Base-by-base conservation (phyloP, 2,113 vertebrate species). In the Procavia capensis region DNA sequence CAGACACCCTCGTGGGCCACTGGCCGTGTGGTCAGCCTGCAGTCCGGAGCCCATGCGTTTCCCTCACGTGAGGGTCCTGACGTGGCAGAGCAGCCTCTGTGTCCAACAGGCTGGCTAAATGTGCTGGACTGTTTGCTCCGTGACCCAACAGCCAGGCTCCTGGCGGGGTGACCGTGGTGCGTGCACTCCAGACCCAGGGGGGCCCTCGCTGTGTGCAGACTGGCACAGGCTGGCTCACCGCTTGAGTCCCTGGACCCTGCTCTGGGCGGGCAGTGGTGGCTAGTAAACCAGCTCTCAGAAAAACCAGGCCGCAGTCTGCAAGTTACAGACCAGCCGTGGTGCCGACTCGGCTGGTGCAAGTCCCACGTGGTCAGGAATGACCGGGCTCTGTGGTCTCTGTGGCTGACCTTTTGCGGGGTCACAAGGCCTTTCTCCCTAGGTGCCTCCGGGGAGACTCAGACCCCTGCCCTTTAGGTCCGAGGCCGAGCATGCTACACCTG, bases 1-100 rank as follows among this genome's bases (percentile, higher is more conserved):
- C 39, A 36, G 50, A 11, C 11, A 3, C 27, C 1, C 0, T 7
- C 25, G 3, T 5, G 9, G 34, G 84, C 31, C 22, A 8, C 41
- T 0, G 2, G 57, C 19, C 4, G 57, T 59, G 57, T 59, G 57
- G 57, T 59, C 57, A 59, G 19, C 57, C 57, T 59, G 14, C 5
- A 50, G 19, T 81, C 68, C 0, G 0, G 6, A 39, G 27, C 17
- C 1, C 2, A 25, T 34, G 50, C 2, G 43, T 14, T 24, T 4
- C 6, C 43, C 41, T 47, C 24, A 11, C 25, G 3, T 0, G 2
- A 45, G 50, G n/a, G 2, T 0, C 43, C 16, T 10, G 61, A 41
- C 16, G 0, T 2, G 0, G 45, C 0, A 22, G 74, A 19, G 59
- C 31, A 13, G 50, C 43, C 2, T 0, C 81, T 75, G 63, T 24